These are phyloP conservation scores for Ahaetulla prasina DNA, from an alignment of 2,113 vertebrate species.

Conservation along the genomic window DNA sequence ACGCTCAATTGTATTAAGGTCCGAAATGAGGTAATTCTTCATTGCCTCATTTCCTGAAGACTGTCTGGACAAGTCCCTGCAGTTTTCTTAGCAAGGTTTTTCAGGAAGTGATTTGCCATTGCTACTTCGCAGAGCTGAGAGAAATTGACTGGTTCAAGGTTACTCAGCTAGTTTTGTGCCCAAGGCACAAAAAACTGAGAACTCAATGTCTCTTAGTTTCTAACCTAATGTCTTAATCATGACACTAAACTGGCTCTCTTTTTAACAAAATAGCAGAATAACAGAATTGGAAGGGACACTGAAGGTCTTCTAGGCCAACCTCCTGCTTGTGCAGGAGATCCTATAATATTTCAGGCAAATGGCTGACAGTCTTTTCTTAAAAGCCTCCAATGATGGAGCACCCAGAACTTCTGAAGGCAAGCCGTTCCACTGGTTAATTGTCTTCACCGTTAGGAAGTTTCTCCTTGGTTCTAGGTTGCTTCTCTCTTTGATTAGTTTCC, in stretches of 20 bases:
- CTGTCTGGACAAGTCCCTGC: not conserved
- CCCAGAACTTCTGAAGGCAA: not conserved
- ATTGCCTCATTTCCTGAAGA: too few relatives aligned
- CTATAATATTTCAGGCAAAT: not conserved
- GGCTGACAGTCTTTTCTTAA: not conserved
- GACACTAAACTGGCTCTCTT: not conserved
- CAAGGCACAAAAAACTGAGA: not conserved
- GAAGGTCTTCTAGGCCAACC: too few relatives aligned
- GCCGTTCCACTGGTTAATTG: not conserved
- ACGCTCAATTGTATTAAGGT: too few relatives aligned
- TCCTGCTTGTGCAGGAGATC: not conserved
- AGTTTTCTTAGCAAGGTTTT: not conserved
- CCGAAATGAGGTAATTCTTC: too few relatives aligned
- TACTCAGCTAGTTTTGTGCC: not conserved
- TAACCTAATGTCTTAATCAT: not conserved
- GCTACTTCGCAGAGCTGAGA: not conserved
- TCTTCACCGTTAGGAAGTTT: not conserved
- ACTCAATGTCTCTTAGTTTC: not conserved
- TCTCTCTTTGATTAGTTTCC: not conserved
- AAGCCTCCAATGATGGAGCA: not conserved
- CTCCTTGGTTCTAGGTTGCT: not conserved
- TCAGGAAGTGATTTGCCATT: not conserved
- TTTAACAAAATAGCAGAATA: not conserved
- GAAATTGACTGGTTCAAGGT: not conserved
- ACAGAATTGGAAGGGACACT: not conserved